These are phyloP conservation scores for Anguilla pacifica DNA, from an alignment of 2,797 vertebrate species.

Conservation along the genomic window DNA sequence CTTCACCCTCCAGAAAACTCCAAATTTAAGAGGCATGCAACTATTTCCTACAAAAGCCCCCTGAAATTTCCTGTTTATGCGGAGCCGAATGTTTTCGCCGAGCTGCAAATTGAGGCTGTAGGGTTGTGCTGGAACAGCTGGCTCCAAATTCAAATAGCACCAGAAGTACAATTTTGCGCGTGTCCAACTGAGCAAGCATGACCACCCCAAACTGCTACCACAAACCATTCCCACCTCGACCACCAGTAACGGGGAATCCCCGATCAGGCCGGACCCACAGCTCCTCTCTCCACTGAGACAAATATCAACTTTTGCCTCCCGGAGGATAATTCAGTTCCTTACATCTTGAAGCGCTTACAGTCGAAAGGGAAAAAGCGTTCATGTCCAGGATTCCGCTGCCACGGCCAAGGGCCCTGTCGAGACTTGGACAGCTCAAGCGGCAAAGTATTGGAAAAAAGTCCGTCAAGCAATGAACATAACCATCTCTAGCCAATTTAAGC, in stretches of 20 bases:
- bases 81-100: not conserved
- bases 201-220: not conserved
- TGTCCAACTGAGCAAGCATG: not conserved
- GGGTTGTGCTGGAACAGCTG: constrained; percentile 7
- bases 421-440: not conserved
- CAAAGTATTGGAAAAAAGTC: constrained; percentile 25
- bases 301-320: not conserved
- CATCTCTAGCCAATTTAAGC: constrained; percentile 27
- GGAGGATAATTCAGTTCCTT: constrained; percentile 4
- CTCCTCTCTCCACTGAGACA: not conserved
- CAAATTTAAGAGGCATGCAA: constrained; percentile 41
- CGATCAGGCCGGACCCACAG: not conserved
- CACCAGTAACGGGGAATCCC: not conserved
- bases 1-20: constrained; percentile 42
- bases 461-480: constrained; percentile 30
- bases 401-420: not conserved
- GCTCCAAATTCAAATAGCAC: not conserved
- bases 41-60: constrained; percentile 30
- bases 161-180: not conserved
- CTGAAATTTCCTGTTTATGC: constrained; percentile 32
- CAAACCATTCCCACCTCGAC: not conserved
- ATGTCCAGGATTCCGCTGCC: not conserved
- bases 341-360: constrained; percentile 31
- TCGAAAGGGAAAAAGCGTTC: not conserved
- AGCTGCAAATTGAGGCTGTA: not conserved